Evolutionary conservation across 2,113 vertebrate genomes (phyloP).

Genomic region (Hiodon alosoides): DNA sequence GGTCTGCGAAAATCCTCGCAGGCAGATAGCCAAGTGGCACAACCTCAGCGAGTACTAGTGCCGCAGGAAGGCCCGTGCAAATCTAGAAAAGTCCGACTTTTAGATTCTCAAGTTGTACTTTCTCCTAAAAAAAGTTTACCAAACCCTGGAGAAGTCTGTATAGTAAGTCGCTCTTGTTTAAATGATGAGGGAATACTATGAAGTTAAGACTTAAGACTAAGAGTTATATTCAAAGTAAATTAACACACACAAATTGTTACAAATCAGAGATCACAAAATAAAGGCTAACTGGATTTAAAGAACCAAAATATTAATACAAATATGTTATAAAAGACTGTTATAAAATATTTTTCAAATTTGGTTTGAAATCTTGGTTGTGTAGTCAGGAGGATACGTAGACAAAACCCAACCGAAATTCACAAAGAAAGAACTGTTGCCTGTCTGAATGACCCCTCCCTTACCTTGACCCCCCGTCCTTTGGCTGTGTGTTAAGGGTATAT

Average conservation of each 20-base stretch:
- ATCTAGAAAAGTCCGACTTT: background rate
- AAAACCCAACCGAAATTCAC: constrained; percentile 7
- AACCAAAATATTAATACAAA: constrained; percentile 16
- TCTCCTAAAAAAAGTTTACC: constrained; percentile 18
- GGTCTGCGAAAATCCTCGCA: constrained; percentile 78
- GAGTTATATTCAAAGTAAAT: constrained; percentile 9
- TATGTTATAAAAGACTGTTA: constrained; percentile 17
- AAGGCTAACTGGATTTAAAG: constrained; percentile 10
- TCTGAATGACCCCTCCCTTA: constrained; percentile 28
- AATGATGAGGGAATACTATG: background rate
- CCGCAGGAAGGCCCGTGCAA: constrained; percentile 12
- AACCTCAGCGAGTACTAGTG: constrained; percentile 71
- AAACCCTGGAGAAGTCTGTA: constrained; percentile 24
- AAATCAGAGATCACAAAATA: constrained; percentile 11
- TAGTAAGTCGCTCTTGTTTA: constrained; percentile 19
- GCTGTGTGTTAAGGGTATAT: constrained; percentile 56
- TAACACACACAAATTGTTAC: background rate
- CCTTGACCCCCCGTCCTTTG: constrained; percentile 36
- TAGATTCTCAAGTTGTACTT: constrained; percentile 11
- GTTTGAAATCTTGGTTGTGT: background rate
- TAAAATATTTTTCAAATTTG: constrained; percentile 11
- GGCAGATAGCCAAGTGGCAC: constrained; percentile 91
- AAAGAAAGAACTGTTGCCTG: constrained; percentile 5
- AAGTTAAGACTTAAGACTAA: background rate
- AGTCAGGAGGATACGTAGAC: constrained; percentile 30